Evolutionary conservation across 2,888 invertebrate genomes (phyloP).

Genomic region (Drosophila mercatorum): DNA sequence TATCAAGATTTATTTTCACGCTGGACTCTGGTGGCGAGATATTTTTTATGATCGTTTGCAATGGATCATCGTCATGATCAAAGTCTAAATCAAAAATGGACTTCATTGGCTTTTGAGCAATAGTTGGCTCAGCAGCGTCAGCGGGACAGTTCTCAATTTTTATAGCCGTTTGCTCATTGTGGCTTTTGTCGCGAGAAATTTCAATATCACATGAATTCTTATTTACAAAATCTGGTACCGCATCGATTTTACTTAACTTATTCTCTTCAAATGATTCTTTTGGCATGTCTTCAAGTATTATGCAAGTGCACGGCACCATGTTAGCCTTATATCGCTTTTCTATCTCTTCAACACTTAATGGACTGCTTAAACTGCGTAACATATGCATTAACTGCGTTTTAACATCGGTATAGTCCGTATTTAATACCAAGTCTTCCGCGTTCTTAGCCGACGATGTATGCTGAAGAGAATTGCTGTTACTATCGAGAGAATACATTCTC

Average conservation of each 20-base stretch:
- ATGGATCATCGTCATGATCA: constrained; percentile 83
- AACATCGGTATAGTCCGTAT: constrained; percentile 39
- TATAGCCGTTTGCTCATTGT: not conserved
- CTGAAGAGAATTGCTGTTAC: constrained; percentile 63
- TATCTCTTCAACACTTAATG: constrained; percentile 45
- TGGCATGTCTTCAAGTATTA: constrained; percentile 57
- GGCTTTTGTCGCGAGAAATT: constrained; percentile 7
- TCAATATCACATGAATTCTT: constrained; percentile 17
- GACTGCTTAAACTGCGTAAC: constrained; percentile 48
- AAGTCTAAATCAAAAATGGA: constrained; percentile 85
- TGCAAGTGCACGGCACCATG: constrained; percentile 75
- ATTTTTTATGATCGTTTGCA: constrained; percentile 75
- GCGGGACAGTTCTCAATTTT: constrained; percentile 3
- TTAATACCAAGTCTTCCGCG: constrained; percentile 1
- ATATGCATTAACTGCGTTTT: constrained; percentile 65
- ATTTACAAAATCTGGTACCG: not conserved
- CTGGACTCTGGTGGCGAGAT: constrained; percentile 32
- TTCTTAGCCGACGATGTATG: constrained; percentile 28
- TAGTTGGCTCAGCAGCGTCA: not conserved
- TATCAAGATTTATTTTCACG: constrained; percentile 1
- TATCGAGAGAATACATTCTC: constrained; percentile 61
- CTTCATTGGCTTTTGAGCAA: constrained; percentile 74
- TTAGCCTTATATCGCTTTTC: constrained; percentile 56
- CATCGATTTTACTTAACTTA: not conserved
- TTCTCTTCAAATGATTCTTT: constrained; percentile 8